These are phyloP conservation scores for Tor tambroides DNA, from an alignment of 2,113 vertebrate species.

Conservation along the genomic window DNA sequence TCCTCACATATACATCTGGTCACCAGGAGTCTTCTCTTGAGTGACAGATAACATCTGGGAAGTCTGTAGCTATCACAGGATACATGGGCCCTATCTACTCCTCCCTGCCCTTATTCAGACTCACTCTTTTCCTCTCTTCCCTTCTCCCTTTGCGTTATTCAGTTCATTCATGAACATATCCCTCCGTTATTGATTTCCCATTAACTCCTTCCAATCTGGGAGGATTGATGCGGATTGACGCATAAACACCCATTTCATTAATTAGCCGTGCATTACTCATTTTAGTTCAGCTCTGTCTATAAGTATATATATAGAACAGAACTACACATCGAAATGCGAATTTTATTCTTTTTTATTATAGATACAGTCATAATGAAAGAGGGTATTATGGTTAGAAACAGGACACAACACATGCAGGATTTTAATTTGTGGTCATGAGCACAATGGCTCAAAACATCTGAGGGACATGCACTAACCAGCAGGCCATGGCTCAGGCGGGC, in stretches of 20 bases:
- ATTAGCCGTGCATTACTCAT: constrained; percentile 62
- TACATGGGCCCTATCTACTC: constrained; percentile 74
- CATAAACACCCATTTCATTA: constrained; percentile 71
- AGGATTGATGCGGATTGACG: constrained; percentile 70
- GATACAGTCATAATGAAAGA: not conserved
- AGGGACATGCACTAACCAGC: not conserved
- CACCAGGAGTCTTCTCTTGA: constrained; percentile 72
- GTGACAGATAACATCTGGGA: constrained; percentile 83
- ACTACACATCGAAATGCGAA: not conserved
- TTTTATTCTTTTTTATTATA: not conserved
- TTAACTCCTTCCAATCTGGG: constrained; percentile 77
- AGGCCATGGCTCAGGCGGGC: not conserved
- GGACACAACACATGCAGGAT: not conserved
- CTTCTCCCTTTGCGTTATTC: constrained; percentile 46
- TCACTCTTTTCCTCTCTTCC: constrained; percentile 62
- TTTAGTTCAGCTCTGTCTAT: not conserved
- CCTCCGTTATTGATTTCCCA: constrained; percentile 77
- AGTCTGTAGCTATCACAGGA: constrained; percentile 80
- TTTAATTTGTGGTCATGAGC: not conserved
- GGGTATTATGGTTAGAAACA: no score
- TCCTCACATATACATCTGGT: constrained; percentile 75
- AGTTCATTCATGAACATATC: constrained; percentile 74
- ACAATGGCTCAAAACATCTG: not conserved
- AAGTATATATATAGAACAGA: no score
- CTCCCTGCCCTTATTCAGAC: constrained; percentile 54